Evolutionary conservation across 2,888 invertebrate species (phyloP).

Genomic region (Timema podura): DNA sequence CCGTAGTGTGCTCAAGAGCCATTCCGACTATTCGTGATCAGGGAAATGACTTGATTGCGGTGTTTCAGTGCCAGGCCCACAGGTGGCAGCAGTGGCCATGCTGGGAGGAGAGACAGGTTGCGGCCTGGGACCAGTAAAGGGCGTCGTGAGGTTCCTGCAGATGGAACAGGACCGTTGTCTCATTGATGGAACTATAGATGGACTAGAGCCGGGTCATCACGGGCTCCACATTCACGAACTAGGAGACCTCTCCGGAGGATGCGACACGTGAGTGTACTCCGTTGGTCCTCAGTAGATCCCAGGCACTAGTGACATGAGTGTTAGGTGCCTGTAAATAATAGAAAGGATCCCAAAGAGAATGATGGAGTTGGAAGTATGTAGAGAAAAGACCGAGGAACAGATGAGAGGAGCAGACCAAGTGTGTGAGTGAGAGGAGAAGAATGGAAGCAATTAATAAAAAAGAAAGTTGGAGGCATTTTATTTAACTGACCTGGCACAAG

Average conservation of each 20-base stretch:
- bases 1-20: neutral
- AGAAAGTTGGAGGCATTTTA: too few relatives aligned
- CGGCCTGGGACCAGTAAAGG: constrained; percentile 54
- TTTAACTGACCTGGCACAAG: too few relatives aligned
- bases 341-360: neutral
- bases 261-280: constrained; percentile 49
- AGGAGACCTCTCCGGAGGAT: constrained; percentile 67
- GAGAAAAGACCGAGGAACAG: too few relatives aligned
- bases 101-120: constrained; percentile 47
- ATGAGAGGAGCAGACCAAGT: too few relatives aligned
- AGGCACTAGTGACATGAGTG: too few relatives aligned
- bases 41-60: neutral
- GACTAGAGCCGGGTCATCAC: constrained; percentile 60
- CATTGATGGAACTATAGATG: constrained; percentile 78
- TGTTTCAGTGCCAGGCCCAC: constrained; percentile 32
- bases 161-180: constrained; percentile 55
- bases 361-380: too few relatives aligned
- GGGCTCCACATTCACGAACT: constrained; percentile 63
- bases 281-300: constrained; percentile 22
- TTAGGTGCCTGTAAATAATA: neutral
- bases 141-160: constrained; percentile 75
- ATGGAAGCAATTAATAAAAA: too few relatives aligned
- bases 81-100: constrained; percentile 68
- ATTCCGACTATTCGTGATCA: neutral
- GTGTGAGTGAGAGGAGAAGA: too few relatives aligned